Percentiles rank a stretch among this genome's conserved stretches.
phyloP scores from a whole-genome alignment of 2,797 vertebrate genomes.

The Vultur gryphus region DNA sequence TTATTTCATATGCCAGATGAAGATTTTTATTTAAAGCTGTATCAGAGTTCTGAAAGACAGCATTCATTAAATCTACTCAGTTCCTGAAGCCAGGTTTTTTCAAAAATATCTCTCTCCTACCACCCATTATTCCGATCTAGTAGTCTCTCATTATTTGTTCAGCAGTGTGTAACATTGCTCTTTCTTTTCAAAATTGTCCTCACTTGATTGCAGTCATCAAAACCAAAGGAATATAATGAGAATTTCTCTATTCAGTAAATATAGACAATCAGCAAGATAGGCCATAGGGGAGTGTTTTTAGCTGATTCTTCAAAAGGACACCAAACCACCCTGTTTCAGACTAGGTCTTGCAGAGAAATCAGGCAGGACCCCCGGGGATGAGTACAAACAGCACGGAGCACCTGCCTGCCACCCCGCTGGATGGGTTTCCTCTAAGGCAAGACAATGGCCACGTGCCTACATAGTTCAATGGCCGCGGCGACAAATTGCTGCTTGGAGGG shows the following conservation, averaged over 20 bases:
- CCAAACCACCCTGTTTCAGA: background rate
- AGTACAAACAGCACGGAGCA: background rate
- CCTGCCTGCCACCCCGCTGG: too few species aligned
- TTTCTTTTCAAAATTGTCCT: background rate
- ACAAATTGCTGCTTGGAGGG: background rate
- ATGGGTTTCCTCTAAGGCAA: background rate
- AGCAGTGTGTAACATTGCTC: background rate
- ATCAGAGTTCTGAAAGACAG: background rate
- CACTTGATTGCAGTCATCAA: background rate
- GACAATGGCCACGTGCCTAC: fast-evolving
- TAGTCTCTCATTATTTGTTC: background rate
- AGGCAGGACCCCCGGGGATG: background rate
- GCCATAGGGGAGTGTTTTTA: background rate
- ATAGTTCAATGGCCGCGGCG: background rate
- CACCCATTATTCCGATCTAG: background rate
- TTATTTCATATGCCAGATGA: background rate
- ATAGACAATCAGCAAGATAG: background rate
- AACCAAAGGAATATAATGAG: background rate
- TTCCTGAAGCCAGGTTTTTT: background rate
- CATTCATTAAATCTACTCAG: background rate
- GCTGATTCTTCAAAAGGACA: background rate
- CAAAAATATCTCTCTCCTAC: background rate
- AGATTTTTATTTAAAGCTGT: background rate
- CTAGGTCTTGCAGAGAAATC: background rate
- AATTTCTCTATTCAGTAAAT: background rate